phyloP scores from a whole-genome alignment of 1,140 invertebrate genomes.

The Hermatobates lingyangjiaoensis region DNA sequence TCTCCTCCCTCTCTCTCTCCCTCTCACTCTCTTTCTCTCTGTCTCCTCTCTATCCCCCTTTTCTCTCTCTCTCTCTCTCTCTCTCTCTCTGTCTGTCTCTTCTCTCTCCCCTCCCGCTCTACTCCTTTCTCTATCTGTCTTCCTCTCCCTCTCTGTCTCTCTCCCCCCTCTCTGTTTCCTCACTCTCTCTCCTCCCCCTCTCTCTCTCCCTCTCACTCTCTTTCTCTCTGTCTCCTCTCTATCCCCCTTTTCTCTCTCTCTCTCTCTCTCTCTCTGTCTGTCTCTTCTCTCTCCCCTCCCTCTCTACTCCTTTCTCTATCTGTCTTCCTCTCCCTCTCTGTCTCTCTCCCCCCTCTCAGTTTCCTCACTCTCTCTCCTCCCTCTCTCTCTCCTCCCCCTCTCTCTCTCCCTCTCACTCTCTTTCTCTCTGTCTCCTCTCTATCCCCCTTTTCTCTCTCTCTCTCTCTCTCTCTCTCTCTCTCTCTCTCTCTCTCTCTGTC shows the following conservation, averaged over 20 bases:
- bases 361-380: neutral
- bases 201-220: too few relatives aligned
- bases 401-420: neutral
- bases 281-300: too few relatives aligned
- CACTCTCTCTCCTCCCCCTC: too few relatives aligned
- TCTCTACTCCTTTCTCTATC: too few relatives aligned
- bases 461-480: neutral
- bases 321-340: too few relatives aligned
- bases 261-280: slow-evolving; percentile 10
- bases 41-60: too few relatives aligned
- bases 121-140: too few relatives aligned
- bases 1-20: too few relatives aligned
- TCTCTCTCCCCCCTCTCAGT: neutral
- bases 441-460: neutral
- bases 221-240: too few relatives aligned
- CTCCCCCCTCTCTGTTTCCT: neutral
- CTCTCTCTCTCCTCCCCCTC: slow-evolving; percentile 2
- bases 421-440: too few relatives aligned
- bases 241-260: slow-evolving; percentile 12
- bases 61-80: neutral
- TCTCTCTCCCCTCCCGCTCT: too few relatives aligned
- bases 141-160: neutral
- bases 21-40: too few relatives aligned
- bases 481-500: neutral
- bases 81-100: neutral